Evolutionary conservation across 2,113 vertebrate genomes (phyloP), one percentile per base, ranked within the genome.

Genomic region (Seriola quinqueradiata): DNA sequence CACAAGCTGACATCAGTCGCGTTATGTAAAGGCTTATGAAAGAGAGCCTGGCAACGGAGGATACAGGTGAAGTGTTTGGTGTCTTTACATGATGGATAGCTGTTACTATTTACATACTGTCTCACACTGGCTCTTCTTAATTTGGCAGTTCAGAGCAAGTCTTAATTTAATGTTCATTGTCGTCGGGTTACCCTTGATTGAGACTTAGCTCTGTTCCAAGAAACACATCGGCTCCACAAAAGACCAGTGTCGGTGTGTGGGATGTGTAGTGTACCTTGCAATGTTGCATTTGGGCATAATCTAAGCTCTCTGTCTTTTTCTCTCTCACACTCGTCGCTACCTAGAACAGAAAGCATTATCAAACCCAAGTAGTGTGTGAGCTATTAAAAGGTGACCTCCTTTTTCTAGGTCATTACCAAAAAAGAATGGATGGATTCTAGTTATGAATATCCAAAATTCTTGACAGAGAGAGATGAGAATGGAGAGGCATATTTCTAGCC

Each of bases 371-470:
- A 69, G 88, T 61, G 90, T 80, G 83, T 13, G 84, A 60, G 85
- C 91, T 93, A 92, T 93, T 93, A 92, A 95, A 94, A 94, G 92
- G 87, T 93, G 93, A 88, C 94, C 91, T 93, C 88, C 68, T 92
- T 93, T 95, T 95, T 95, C 89, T 95, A 90, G 95, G 92, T 89
- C 90, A 85, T 89, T 87, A 84, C 82, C 85, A 89, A 93, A 93
- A 95, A 93, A 92, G 88, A 93, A 91, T 82, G 88, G 89, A 88
- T 75, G 82, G 85, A 91, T 90, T 90, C 87, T 83, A 90, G 90
- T 92, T 92, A 83, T 92, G 93, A 92, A 93, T 92, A 92, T 92
- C 92, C 87, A 85, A 91, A 87, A 89, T 91, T 84, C 89, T 93
- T 90, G 84, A 90, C 88, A 63, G 87, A 85, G 84, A 89, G 86